Base-by-base conservation (phyloP, 2,888 invertebrate species). In the Protodeltote pygarga region DNA sequence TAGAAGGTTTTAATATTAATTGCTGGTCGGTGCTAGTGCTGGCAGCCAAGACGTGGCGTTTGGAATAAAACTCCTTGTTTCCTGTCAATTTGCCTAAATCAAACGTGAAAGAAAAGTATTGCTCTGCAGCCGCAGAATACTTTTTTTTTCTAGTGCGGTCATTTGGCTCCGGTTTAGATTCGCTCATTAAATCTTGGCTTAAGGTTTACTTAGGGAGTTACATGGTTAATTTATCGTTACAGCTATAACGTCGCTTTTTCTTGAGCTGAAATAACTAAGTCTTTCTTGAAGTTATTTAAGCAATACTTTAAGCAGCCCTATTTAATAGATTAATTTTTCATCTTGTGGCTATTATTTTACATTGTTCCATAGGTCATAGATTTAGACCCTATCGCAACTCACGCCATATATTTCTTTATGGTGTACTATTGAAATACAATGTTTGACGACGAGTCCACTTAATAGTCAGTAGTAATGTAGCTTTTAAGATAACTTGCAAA, bases 1-100 rank as follows among this genome's bases (percentile, higher is more conserved):
- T 28, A 55, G 48, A 67, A 62, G 71, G 65, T 71, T 79, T 77
- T 72, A 77, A 72, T 74, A 76, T 77, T 75, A 81, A 80, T 77
- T 75, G 72, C 60, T 63, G 52, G 51, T 62, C 46, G 64, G 65
- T 51, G n/a, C n/a, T n/a, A n/a, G n/a, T 38, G 47, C 48, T 45
- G n/a, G n/a, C 48, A 63, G 73, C 70, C 73, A 71, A 69, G 71
- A 53, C 44, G 9, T 8, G 20, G 34, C 48, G 32, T 54, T 37
- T 50, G 59, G 62, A 54, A 68, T 65, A 71, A 70, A 67, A 69
- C 57, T 58, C 59, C 54, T 40, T 44, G 65, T 45, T 66, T 63
- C 50, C 63, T 71, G 75, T 77, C 79, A 71, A 76, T 76, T 76
- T 66, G 47, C 61, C 62, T 67, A 73, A 78, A 77, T 72, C 70